A percentile compares a stretch with the other conserved stretches of the same genome.
phyloP scores from a whole-genome alignment of 2,888 invertebrate genomes.

The Calameuta idolon region DNA sequence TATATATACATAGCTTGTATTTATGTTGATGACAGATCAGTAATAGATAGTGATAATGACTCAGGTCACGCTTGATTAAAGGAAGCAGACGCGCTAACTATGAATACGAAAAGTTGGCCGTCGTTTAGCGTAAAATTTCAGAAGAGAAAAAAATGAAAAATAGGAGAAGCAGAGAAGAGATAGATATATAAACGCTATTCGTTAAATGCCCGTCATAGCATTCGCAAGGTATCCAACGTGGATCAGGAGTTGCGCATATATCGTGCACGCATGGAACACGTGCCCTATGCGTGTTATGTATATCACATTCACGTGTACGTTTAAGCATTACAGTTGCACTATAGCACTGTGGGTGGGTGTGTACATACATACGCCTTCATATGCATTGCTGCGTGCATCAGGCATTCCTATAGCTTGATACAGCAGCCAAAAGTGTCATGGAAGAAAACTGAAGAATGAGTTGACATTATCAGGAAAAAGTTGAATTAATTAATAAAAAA shows the following conservation, averaged over 20 bases:
- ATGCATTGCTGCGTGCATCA: not conserved
- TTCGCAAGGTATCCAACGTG: not conserved
- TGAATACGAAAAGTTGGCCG: not conserved
- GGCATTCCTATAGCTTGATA: not conserved
- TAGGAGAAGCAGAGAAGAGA: too few relatives aligned
- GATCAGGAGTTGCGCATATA: not conserved
- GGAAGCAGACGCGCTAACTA: not conserved
- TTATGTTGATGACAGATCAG: not conserved
- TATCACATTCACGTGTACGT: not conserved
- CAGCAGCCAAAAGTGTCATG: not conserved
- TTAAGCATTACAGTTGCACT: not conserved
- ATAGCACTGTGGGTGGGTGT: not conserved
- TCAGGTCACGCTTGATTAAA: not conserved
- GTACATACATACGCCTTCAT: not conserved
- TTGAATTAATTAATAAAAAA: not conserved
- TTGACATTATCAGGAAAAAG: not conserved
- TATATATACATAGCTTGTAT: not conserved
- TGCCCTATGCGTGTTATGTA: conserved; percentile 30
- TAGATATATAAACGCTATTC: not conserved
- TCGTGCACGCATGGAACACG: conserved; percentile 34
- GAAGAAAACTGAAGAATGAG: not conserved
- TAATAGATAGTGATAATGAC: not conserved
- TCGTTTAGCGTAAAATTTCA: not conserved
- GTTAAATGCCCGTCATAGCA: not conserved
- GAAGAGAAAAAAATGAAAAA: not conserved